A percentile compares a stretch with the other conserved stretches of the same genome.
Conservation (phyloP, 2,888 invertebrate genomes). For the Desoria tigrina region DNA sequence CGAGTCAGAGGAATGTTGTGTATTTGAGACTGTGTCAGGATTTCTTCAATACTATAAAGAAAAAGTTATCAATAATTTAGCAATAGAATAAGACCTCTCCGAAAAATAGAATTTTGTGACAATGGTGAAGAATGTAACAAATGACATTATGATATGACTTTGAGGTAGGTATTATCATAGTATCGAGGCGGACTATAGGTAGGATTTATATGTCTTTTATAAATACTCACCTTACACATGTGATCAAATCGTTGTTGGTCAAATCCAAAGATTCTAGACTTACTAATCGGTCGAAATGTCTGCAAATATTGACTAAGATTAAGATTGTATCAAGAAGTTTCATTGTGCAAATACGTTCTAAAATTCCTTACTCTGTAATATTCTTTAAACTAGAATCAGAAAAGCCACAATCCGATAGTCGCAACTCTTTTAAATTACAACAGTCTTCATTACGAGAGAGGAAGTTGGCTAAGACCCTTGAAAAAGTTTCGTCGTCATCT, state of each 20-base stretch:
- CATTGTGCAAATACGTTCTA: background rate
- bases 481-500: slow-evolving; percentile 9
- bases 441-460: slow-evolving; percentile 38
- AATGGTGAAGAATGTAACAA: background rate
- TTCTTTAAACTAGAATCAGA: slow-evolving; percentile 17
- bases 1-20: slow-evolving; percentile 17
- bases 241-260: slow-evolving; percentile 19
- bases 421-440: slow-evolving; percentile 24
- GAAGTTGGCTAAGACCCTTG: slow-evolving; percentile 25
- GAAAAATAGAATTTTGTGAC: no score
- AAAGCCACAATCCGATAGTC: slow-evolving; percentile 31
- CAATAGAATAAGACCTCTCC: no score
- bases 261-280: slow-evolving; percentile 31
- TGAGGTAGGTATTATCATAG: no score
- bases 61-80: no score
- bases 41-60: slow-evolving; percentile 23
- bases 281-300: slow-evolving; percentile 38
- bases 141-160: no score
- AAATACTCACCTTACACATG: no score
- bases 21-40: slow-evolving; percentile 19
- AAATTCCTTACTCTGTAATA: background rate
- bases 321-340: slow-evolving; percentile 6
- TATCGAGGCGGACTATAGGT: no score
- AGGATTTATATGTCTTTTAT: no score
- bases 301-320: slow-evolving; percentile 21